Percentiles rank a stretch among this genome's conserved stretches.
Evolutionary conservation across 2,797 vertebrate genomes (phyloP).

Genomic region (Eulemur albifrons): DNA sequence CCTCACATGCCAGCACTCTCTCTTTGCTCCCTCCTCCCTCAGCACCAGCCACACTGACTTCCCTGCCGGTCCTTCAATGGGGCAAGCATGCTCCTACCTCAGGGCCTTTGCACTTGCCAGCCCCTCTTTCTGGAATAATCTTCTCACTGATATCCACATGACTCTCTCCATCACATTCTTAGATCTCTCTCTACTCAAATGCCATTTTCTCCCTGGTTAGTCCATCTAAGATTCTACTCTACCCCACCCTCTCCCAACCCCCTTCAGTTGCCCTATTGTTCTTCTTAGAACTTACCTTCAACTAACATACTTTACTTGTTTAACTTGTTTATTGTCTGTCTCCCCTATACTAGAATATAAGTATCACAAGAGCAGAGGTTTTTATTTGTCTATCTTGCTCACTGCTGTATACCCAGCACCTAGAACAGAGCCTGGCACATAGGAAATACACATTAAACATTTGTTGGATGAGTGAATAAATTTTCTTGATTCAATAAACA

Average conservation of each 20-base stretch:
- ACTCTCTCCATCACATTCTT: neutral
- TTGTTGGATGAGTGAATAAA: neutral
- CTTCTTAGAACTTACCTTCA: neutral
- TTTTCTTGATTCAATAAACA: neutral
- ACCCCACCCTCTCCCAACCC: neutral
- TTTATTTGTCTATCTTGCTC: neutral
- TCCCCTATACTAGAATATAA: neutral
- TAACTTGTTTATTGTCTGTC: neutral
- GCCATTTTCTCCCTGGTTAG: neutral
- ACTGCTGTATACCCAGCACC: neutral
- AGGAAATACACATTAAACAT: neutral
- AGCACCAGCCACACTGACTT: neutral
- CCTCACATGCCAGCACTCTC: neutral
- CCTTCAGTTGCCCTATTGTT: neutral
- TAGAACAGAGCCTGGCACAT: neutral
- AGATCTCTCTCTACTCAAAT: neutral
- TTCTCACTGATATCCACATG: neutral
- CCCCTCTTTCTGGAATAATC: neutral
- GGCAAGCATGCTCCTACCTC: neutral
- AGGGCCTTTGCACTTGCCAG: neutral
- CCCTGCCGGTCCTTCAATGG: neutral
- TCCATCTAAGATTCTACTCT: neutral
- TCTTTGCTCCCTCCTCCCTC: neutral
- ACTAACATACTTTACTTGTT: neutral
- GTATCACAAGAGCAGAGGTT: neutral